Base-by-base conservation (phyloP, 2,113 vertebrate genomes). In the Pseudorectes ferrugineus region DNA sequence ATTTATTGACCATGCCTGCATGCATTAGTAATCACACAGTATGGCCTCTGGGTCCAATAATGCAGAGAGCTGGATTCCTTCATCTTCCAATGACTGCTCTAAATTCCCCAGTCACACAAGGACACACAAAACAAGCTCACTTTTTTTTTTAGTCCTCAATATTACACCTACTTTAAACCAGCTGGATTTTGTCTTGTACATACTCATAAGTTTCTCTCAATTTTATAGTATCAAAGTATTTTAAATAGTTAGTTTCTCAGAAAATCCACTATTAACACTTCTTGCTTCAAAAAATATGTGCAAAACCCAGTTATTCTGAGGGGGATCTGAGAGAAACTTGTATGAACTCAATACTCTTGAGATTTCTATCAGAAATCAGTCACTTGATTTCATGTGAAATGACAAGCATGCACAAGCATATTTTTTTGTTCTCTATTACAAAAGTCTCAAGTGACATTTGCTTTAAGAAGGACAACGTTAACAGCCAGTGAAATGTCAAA, bases 21-120 rank as follows among this genome's bases (percentile, higher is more conserved):
- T 91, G 92, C 89, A 96, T 93, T 95, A 96, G 85, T 79, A 92
- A 88, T 68, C 70, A 92, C 91, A 91, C 71, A 76, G 84, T 22
- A 88, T 36, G 92, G 91, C 95, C 93, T 93, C 94, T 82, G 92
- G 89, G 84, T 46, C 87, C 81, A 83, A 65, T 76, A 92, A 86
- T 88, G 94, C 71, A 66, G 89, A 78, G 74, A 72, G 66, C 9
- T 79, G 74, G 54, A 82, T 88, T 89, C 92, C 92, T 94, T 88
- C 92, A 74, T 88, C 95, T 94, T 76, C 71, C 92, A 79, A 6
- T 10, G 74, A 57, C 77, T 83, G 94, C 74, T 85, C 87, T 33
- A 40, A 95, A 87, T 35, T 70, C 91, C 72, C 91, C 54, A 66
- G 67, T 83, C 87, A 85, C 55, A 79, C 80, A 85, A 76, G 81